Percentiles rank a stretch among this genome's conserved stretches.
phyloP scores from a whole-genome alignment of 1,140 invertebrate genomes.

The Orius insidiosus region DNA sequence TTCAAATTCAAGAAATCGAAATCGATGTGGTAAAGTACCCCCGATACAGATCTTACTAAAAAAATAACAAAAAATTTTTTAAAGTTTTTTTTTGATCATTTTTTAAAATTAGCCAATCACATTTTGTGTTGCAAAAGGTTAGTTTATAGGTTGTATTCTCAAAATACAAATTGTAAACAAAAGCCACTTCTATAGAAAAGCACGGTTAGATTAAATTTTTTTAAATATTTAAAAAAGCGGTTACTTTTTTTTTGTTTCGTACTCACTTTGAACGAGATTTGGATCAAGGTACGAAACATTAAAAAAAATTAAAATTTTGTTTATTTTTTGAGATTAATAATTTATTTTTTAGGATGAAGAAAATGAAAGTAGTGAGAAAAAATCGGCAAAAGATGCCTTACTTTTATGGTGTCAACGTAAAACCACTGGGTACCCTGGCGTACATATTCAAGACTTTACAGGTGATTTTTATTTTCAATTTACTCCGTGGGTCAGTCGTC shows the following conservation, averaged over 20 bases:
- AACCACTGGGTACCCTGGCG: constrained; percentile 78
- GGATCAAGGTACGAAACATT: too few species aligned
- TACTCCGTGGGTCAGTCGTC: too few species aligned
- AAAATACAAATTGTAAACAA: not conserved
- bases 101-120: not conserved
- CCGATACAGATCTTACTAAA: too few species aligned
- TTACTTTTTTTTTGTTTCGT: too few species aligned
- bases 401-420: constrained; percentile 97
- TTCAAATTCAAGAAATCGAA: constrained; percentile 97
- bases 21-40: constrained; percentile 65
- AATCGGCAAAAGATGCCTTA: constrained; percentile 95
- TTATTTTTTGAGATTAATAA: constrained; percentile 11
- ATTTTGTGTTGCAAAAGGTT: constrained; percentile 2
- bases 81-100: not conserved
- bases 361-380: constrained; percentile 94
- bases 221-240: too few species aligned
- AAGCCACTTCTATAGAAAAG: not conserved
- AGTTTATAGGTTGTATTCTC: not conserved
- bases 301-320: constrained; percentile 8
- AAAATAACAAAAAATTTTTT: not conserved
- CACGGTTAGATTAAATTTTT: not conserved
- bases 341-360: constrained; percentile 77
- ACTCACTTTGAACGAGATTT: too few species aligned
- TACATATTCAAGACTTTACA: constrained; percentile 65
- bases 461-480: constrained; percentile 27